phyloP scores from a whole-genome alignment of 2,797 vertebrate species.

The Scolopax bukidnonensis region DNA sequence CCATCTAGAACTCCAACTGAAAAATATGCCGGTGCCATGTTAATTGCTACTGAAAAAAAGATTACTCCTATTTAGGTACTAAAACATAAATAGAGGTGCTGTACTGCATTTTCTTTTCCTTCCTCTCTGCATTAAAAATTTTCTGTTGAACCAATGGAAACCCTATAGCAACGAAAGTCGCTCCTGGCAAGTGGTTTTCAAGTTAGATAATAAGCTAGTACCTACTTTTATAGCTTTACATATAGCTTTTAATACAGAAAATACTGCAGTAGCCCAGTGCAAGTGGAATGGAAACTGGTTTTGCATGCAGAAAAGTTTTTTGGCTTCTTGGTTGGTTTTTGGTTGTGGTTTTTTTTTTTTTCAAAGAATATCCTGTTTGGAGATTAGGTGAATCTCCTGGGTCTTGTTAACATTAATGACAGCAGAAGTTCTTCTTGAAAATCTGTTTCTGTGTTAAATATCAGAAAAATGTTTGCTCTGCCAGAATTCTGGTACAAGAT shows the following conservation, averaged over 20 bases:
- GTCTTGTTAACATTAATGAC: neutral
- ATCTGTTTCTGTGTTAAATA: neutral
- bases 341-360: neutral
- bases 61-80: neutral
- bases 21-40: neutral
- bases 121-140: neutral
- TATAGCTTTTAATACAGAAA: neutral
- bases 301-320: neutral
- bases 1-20: neutral
- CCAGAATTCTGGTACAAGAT: neutral
- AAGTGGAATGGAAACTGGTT: neutral
- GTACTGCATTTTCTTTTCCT: neutral
- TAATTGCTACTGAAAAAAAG: neutral
- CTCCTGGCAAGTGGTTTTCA: neutral
- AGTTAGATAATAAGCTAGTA: neutral
- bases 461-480: neutral
- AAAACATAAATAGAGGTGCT: neutral
- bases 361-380: neutral
- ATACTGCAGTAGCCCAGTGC: neutral
- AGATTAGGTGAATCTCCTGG: neutral
- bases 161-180: neutral
- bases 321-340: neutral
- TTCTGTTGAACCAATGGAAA: neutral
- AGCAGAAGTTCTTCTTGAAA: neutral
- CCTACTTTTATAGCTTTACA: neutral